These are phyloP conservation scores for Columba livia DNA, from an alignment of 2,113 vertebrate genomes.

Conservation along the genomic window DNA sequence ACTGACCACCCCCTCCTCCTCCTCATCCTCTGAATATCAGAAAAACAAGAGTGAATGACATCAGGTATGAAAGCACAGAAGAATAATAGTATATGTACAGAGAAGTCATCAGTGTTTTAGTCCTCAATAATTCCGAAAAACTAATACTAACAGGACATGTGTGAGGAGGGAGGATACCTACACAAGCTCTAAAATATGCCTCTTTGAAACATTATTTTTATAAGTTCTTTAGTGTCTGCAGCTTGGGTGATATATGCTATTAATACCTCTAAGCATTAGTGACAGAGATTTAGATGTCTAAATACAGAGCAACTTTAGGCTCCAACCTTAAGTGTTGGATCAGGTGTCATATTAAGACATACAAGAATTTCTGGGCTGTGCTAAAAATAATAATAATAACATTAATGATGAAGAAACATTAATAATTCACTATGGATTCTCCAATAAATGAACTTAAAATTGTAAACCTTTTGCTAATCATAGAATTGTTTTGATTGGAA, in stretches of 20 bases:
- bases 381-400: neutral
- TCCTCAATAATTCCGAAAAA: neutral
- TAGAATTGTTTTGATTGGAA: too few relatives aligned
- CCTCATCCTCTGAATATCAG: neutral
- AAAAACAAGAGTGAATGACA: neutral
- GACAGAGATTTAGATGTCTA: neutral
- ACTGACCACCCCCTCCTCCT: neutral
- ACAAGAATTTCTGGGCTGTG: neutral
- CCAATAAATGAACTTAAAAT: neutral
- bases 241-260: neutral
- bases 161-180: neutral
- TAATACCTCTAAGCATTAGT: neutral
- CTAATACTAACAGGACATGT: fast-evolving
- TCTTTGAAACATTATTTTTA: neutral
- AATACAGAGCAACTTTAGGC: neutral
- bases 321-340: neutral
- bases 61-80: neutral
- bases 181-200: neutral
- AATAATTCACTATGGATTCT: neutral
- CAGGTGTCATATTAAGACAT: neutral
- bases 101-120: neutral
- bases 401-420: neutral
- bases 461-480: neutral
- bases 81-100: neutral
- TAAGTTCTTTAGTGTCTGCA: neutral